Evolutionary conservation across 2,113 vertebrate species (phyloP), one percentile per base, ranked within the genome.

Genomic region (Dipodomys merriami): DNA sequence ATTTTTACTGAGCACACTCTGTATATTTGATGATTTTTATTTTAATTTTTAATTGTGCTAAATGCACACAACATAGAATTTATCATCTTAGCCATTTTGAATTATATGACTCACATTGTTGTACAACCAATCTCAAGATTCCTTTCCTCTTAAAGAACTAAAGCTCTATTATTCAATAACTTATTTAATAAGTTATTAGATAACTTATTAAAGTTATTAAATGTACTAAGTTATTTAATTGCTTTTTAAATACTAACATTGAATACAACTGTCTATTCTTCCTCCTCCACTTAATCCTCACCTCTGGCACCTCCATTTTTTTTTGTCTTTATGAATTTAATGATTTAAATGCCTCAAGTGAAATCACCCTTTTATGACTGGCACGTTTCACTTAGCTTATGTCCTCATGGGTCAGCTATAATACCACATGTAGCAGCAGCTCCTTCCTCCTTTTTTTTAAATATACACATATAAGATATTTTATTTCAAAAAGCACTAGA

Each of bases 381-480:
- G 16, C 10, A 65, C 39, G 64, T 39, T 83, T 91, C 81, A 82
- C 68, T 80, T 72, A 68, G 10, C 5, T 11, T 30, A 39, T 77
- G 23, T 44, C 6, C 2, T 91, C 91, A 87, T 86, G 20, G 11
- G 30, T 78, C 16, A 30, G 30, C 39, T 19, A 33, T 49, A 15
- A 39, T 65, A 35, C 33, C 35, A n/a, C n/a, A 83, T 30, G 9
- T 33, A 15, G 46, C 30, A 78, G 18, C 23, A 74, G 35, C 96
- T 96, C 76, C 98, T 97, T 98, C 97, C 98, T 97, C 98, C 97
- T 97, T 87, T 77, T 94, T 97, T 98, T 98, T 98, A 98, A 98
- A 98, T 98, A 98, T 98, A 98, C 98, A 98, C 98, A 98, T 98
- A 98, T 97, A 98, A 98, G 97, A 96, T 98, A 97, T 98, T 98